Base-by-base conservation (phyloP, 2,888 invertebrate genomes). In the Operophtera brumata region DNA sequence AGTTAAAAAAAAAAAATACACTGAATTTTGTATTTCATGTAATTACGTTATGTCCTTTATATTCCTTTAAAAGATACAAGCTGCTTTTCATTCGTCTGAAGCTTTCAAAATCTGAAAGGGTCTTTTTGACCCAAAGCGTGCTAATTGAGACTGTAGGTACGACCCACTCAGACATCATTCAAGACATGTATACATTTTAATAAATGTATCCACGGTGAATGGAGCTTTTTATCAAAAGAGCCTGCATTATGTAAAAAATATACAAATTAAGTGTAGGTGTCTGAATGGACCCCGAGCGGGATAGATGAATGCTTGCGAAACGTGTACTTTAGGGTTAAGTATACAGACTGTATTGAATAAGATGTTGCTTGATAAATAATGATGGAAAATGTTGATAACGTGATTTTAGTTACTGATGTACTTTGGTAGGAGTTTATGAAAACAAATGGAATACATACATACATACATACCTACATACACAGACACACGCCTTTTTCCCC, bases 201-300 rank as follows among this genome's bases (percentile, higher is more conserved):
- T 87, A 88, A 90, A 90, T 88, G 89, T 88, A 89, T 86, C 86
- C 84, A 59, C 74, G 47, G 77, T 89, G 89, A 88, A 88, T 84
- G 75, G 82, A 61, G 75, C 77, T 79, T 86, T 87, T 87, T 85
- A 80, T 81, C 76, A 85, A 82, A 86, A 82, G 82, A 78, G 45
- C 45, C 76, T 80, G 80, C 68, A 80, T 82, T 79, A 84, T 78
- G 82, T 79, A 78, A 81, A 77, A 80, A 77, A 84, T 84, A 80
- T 81, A 86, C 82, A 85, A 87, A 84, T 83, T 80, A 86, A 83
- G 84, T 84, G 85, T 84, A 77, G 84, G 80, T 71, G 80, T 77
- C 59, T 86, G 81, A 85, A 87, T 84, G 71, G 82, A 72, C 75
- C 71, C 64, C 59, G 66, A 66, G 70, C 73, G 69, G 59, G 72